These are phyloP conservation scores for Sesamia inferens DNA, from an alignment of 2,888 invertebrate genomes.

Conservation along the genomic window DNA sequence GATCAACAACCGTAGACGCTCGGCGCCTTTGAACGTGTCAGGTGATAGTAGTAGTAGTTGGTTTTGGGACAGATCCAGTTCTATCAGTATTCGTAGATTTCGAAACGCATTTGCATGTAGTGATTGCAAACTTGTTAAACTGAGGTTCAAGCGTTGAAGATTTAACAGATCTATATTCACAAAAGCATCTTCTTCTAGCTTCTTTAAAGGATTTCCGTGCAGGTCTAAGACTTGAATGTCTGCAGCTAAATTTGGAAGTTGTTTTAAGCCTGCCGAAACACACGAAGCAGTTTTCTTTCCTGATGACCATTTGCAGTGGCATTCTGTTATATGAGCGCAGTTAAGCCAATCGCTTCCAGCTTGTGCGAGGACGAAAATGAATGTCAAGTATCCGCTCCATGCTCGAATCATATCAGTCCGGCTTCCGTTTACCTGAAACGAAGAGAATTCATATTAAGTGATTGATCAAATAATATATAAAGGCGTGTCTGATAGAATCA, in stretches of 20 bases:
- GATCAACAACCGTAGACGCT: constrained; percentile 93
- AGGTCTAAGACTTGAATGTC: constrained; percentile 93
- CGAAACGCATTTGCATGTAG: constrained; percentile 95
- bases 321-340: constrained; percentile 93
- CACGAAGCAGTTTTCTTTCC: constrained; percentile 97
- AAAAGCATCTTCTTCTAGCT: constrained; percentile 94
- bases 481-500: neutral
- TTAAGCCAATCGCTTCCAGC: constrained; percentile 94
- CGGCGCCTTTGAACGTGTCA: constrained; percentile 95
- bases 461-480: neutral
- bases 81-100: constrained; percentile 95
- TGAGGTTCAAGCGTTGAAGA: constrained; percentile 95
- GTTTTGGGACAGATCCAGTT: constrained; percentile 96
- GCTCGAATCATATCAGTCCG: constrained; percentile 73
- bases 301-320: constrained; percentile 97
- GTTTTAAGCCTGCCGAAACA: constrained; percentile 93
- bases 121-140: constrained; percentile 92
- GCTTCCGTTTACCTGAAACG: constrained; percentile 79
- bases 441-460: constrained; percentile 51
- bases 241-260: constrained; percentile 91
- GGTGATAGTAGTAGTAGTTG: constrained; percentile 93
- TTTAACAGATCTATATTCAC: constrained; percentile 94
- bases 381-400: constrained; percentile 78
- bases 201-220: constrained; percentile 93
- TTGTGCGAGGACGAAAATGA: constrained; percentile 74